phyloP scores from a whole-genome alignment of 2,888 invertebrate species.

The Hermodice carunculata region DNA sequence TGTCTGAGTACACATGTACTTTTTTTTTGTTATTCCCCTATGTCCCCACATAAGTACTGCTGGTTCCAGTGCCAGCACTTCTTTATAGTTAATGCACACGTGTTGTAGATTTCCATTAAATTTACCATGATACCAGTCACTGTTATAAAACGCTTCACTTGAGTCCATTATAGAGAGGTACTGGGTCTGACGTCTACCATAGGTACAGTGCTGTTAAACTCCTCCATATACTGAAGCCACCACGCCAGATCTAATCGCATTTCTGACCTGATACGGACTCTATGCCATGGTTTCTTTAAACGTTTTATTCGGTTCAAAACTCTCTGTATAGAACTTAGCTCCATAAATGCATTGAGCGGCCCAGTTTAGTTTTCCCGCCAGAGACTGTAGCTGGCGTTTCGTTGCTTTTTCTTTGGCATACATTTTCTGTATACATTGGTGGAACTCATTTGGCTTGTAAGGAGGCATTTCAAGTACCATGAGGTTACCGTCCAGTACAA shows the following conservation, averaged over 20 bases:
- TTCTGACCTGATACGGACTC: too few species aligned
- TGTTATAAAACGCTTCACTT: too few species aligned
- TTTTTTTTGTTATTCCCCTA: background rate
- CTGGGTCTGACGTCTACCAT: background rate
- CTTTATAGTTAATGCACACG: slow-evolving; percentile 1
- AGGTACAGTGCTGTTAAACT: background rate
- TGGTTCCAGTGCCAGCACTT: background rate
- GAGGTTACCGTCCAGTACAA: background rate
- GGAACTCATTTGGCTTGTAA: background rate
- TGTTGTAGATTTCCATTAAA: too few species aligned
- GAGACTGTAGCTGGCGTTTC: background rate
- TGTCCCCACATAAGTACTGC: background rate
- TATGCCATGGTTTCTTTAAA: too few species aligned
- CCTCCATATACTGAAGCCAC: background rate
- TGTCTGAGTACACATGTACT: slow-evolving; percentile 4
- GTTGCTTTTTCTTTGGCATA: background rate
- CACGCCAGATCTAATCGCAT: background rate
- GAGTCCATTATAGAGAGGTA: background rate
- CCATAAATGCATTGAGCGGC: too few species aligned
- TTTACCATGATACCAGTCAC: too few species aligned
- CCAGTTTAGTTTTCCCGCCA: background rate
- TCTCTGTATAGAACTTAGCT: too few species aligned
- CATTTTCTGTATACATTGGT: background rate
- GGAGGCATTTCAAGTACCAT: background rate
- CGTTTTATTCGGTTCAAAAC: too few species aligned